phyloP scores from a whole-genome alignment of 2,888 invertebrate species.

The Lingula anatina region DNA sequence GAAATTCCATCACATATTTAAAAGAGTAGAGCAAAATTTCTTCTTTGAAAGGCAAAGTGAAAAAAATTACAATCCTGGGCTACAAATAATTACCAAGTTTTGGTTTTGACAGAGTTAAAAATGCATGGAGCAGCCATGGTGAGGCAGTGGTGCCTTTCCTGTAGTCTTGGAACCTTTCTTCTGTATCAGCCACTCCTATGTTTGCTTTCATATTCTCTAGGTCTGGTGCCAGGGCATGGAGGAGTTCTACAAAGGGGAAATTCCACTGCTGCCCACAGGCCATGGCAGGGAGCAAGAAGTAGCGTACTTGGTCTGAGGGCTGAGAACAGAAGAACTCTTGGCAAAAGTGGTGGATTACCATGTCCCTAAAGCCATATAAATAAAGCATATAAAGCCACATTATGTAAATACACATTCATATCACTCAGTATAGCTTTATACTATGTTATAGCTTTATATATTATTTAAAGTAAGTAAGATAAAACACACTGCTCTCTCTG shows the following conservation, averaged over 20 bases:
- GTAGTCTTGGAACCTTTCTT: background rate
- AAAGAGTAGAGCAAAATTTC: too few species aligned
- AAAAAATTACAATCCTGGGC: too few species aligned
- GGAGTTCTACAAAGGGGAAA: conserved; percentile 44
- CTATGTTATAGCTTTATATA: too few species aligned
- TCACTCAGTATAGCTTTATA: too few species aligned
- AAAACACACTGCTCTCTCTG: too few species aligned
- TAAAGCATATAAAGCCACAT: too few species aligned
- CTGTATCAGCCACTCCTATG: background rate
- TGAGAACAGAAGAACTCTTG: conserved; percentile 38
- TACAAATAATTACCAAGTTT: conserved; percentile 60
- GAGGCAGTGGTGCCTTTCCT: conserved; percentile 56
- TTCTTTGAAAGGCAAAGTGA: too few species aligned
- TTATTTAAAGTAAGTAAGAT: too few species aligned
- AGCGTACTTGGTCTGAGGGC: conserved; percentile 43
- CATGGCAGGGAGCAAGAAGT: conserved; percentile 48
- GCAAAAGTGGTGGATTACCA: conserved; percentile 18
- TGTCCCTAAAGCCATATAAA: conserved; percentile 10
- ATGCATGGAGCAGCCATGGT: conserved; percentile 65
- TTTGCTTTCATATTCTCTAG: too few species aligned
- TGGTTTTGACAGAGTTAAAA: conserved; percentile 64
- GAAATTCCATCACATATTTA: too few species aligned
- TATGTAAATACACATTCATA: too few species aligned
- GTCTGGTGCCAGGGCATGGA: conserved; percentile 32
- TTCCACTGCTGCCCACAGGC: conserved; percentile 35